phyloP scores from a whole-genome alignment of 2,113 vertebrate species.

The Lepus timidus region DNA sequence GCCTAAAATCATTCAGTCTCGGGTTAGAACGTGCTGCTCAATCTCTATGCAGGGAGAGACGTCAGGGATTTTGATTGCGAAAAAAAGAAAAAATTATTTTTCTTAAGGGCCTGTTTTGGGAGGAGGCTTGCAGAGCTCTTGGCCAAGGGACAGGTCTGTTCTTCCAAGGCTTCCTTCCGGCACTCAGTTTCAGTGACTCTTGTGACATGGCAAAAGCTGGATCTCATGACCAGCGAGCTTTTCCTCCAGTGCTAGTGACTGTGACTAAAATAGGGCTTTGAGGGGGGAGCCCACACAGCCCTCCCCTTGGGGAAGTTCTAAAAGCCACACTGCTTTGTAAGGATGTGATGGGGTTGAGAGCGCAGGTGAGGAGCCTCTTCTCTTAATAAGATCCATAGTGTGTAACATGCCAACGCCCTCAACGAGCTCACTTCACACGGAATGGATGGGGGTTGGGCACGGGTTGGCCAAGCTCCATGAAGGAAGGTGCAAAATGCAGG shows the following conservation, averaged over 20 bases:
- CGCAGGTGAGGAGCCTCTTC: background rate
- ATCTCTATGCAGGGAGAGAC: background rate
- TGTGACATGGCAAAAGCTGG: conserved; percentile 20
- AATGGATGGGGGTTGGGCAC: background rate
- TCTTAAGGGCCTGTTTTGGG: background rate
- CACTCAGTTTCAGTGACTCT: conserved; percentile 5
- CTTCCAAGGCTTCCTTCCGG: background rate
- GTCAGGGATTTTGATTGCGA: background rate
- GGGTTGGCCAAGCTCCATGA: background rate
- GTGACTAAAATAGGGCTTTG: conserved; percentile 57
- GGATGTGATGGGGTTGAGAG: background rate
- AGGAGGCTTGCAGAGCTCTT: background rate
- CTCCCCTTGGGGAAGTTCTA: conserved; percentile 7
- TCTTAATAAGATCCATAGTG: background rate
- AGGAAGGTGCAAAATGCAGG: background rate
- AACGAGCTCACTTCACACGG: background rate
- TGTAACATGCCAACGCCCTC: background rate
- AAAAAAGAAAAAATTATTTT: background rate
- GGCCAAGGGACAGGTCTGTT: background rate
- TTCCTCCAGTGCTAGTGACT: conserved; percentile 44
- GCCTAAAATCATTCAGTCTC: conserved; percentile 9
- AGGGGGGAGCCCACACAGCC: background rate
- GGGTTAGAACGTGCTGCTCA: background rate
- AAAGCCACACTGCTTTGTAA: background rate
- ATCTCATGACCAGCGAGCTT: conserved; percentile 43